phyloP scores from a whole-genome alignment of 2,113 vertebrate genomes.

The Mola mola region DNA sequence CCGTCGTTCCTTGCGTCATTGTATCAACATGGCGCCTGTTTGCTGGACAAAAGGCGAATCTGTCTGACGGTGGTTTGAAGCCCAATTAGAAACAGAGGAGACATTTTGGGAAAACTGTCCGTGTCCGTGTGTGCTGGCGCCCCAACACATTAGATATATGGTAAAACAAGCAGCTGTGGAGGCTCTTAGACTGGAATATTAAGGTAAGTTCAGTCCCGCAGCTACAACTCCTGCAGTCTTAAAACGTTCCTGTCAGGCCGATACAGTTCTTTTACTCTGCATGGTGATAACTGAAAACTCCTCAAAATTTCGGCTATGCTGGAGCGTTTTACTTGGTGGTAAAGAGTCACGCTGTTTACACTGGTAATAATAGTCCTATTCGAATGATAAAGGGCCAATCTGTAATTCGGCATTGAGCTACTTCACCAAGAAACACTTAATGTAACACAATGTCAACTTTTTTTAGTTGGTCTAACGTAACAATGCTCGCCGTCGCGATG shows the following conservation, averaged over 20 bases:
- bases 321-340: constrained; percentile 11
- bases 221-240: constrained; percentile 48
- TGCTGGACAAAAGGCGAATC: constrained; percentile 84
- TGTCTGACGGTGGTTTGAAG: constrained; percentile 80
- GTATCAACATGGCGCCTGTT: constrained; percentile 85
- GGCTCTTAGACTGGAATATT: constrained; percentile 74
- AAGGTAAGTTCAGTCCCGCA: constrained; percentile 74
- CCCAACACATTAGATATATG: constrained; percentile 58
- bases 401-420: constrained; percentile 17
- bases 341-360: not conserved
- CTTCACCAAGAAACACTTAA: constrained; percentile 6
- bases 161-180: constrained; percentile 66
- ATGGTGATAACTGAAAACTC: constrained; percentile 46
- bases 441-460: constrained; percentile 62
- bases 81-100: constrained; percentile 76
- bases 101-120: constrained; percentile 72
- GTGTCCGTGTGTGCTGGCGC: constrained; percentile 58
- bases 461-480: not conserved
- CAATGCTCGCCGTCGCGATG: not conserved
- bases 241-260: constrained; percentile 40
- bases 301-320: constrained; percentile 30
- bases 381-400: not conserved
- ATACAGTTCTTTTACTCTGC: constrained; percentile 39
- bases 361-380: not conserved
- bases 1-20: constrained; percentile 76